Evolutionary conservation across 2,113 vertebrate genomes (phyloP).

Genomic region (Pseudorectes ferrugineus): DNA sequence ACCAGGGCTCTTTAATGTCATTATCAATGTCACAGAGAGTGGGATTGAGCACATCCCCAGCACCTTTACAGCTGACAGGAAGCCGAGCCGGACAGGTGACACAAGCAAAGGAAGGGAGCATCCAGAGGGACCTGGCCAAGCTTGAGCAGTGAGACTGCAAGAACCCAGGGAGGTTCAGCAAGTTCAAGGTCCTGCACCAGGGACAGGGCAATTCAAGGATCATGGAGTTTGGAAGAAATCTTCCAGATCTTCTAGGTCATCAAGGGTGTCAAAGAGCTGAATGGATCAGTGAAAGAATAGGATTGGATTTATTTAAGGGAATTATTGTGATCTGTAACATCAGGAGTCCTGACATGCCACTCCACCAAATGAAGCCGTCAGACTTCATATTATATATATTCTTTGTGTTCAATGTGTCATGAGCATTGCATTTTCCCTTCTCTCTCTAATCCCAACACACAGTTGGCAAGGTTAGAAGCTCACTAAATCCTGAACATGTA

Average conservation of each 20-base stretch:
- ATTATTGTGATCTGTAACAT: background rate
- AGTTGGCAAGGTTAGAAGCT: background rate
- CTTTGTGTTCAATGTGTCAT: background rate
- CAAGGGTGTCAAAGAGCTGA: background rate
- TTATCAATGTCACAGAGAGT: background rate
- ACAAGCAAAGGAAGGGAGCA: background rate
- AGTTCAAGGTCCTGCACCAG: background rate
- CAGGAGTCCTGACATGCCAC: background rate
- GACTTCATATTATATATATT: background rate
- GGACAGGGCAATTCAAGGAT: background rate
- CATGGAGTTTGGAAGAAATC: too few relatives aligned
- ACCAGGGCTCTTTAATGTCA: too few relatives aligned
- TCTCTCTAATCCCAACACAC: background rate
- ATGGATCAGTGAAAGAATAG: background rate
- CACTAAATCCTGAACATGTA: background rate
- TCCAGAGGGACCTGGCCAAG: background rate
- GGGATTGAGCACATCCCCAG: background rate
- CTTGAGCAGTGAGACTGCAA: background rate
- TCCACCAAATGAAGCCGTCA: background rate
- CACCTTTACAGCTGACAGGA: background rate
- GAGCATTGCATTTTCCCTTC: background rate
- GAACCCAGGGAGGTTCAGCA: too few relatives aligned
- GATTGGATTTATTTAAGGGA: background rate
- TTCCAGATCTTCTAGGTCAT: background rate
- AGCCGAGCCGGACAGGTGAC: background rate